Evolutionary conservation across 2,888 invertebrate genomes (phyloP), one percentile per base, ranked within the genome.

Genomic region (Monopis laevigella): DNA sequence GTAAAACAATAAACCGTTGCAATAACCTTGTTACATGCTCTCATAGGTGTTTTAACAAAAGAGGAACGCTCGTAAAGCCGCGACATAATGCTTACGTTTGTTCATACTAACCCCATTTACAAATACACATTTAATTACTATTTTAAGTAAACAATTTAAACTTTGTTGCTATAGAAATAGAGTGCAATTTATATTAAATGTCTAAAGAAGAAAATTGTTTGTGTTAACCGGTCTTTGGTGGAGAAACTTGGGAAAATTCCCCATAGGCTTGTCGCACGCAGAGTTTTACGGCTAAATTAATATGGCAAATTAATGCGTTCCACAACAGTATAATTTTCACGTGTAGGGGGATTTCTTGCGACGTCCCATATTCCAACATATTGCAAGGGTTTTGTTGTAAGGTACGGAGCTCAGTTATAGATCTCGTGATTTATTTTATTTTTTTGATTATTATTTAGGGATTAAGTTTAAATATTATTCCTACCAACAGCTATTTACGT

Each of bases 251-350:
- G 57, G 50, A 60, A 40, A 70, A 75, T 73, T 70, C 77, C 77
- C 68, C 58, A 55, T 54, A 52, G 65, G 55, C 73, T 68, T 73
- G 78, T 78, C 81, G 77, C 72, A 62, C 71, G 52, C 80, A 75
- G 77, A 81, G 78, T 82, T 82, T 82, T 82, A 82, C 81, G 70
- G 73, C 72, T 67, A 81, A 81, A 81, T 82, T 82, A 82, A 82
- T 82, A 82, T 82, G 73, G 80, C 81, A 82, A 81, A 82, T 82
- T 82, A 82, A 82, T 82, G 80, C 78, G 73, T 65, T 61, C 58
- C 66, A 58, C 56, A 59, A 68, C 68, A 65, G 82, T 74, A 81
- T 80, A 82, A 82, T 82, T 80, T 81, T 66, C 65, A 59, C 65
- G 62, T 69, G n/a, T 58, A 58, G 54, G 52, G 58, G 69, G 65